Percentiles rank a stretch among this genome's conserved stretches.
These are phyloP conservation scores for Erythrolamprus reginae DNA, from an alignment of 2,113 vertebrate species.

Conservation along the genomic window DNA sequence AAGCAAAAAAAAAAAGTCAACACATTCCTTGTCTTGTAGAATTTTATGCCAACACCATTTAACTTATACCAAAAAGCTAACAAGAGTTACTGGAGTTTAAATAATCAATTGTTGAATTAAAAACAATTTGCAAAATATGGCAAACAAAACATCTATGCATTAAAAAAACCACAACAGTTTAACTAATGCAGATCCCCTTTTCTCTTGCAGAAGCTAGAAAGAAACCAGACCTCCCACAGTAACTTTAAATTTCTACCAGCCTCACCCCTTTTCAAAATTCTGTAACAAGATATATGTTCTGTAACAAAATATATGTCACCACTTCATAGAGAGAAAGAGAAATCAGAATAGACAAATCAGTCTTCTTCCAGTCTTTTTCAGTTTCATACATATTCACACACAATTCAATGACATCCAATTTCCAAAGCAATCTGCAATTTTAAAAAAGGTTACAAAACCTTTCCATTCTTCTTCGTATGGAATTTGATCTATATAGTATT, in stretches of 20 bases:
- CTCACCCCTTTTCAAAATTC: not conserved
- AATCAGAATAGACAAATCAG: not conserved
- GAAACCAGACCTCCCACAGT: not conserved
- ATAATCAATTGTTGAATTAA: not conserved
- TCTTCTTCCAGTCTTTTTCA: not conserved
- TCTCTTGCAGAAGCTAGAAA: not conserved
- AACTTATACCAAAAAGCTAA: not conserved
- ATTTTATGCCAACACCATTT: not conserved
- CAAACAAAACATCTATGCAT: not conserved
- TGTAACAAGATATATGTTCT: not conserved
- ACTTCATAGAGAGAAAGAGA: not conserved
- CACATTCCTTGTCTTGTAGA: not conserved
- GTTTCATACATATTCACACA: not conserved
- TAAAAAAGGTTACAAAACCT: not conserved
- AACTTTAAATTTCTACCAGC: not conserved
- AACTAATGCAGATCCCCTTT: not conserved
- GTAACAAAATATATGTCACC: no score
- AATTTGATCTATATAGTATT: not conserved
- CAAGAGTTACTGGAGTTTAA: not conserved
- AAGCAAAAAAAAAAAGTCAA: not conserved
- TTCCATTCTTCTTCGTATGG: not conserved
- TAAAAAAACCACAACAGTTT: not conserved
- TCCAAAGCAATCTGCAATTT: not conserved
- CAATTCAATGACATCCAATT: not conserved
- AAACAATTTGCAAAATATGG: not conserved